Evolutionary conservation across 2,888 invertebrate species (phyloP).

Genomic region (Drosophila basisetae): DNA sequence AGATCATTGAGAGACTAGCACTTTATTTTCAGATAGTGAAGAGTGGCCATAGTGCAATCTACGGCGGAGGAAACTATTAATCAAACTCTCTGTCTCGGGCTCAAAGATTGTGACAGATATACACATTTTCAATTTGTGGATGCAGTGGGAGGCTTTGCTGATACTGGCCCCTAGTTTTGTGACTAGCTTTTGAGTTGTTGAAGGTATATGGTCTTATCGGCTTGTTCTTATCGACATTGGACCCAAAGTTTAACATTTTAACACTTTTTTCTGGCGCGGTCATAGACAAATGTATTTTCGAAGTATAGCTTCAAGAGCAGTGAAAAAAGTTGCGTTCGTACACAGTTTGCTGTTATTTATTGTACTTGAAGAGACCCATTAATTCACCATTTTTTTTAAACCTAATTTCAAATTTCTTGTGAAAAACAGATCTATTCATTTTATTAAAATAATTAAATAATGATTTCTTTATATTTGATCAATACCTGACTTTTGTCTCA

Average conservation of each 20-base stretch:
- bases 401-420: not conserved
- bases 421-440: not conserved
- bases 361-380: not conserved
- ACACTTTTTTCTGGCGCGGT: not conserved
- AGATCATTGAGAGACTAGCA: not conserved
- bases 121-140: not conserved
- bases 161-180: not conserved
- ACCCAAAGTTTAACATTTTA: not conserved
- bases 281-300: not conserved
- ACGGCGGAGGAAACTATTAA: not conserved
- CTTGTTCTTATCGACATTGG: not conserved
- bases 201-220: not conserved
- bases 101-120: not conserved
- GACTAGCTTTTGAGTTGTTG: not conserved
- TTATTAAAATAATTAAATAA: not conserved
- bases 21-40: not conserved
- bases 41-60: not conserved
- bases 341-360: not conserved
- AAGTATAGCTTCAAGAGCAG: not conserved
- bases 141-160: not conserved
- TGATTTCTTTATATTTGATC: not conserved
- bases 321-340: not conserved
- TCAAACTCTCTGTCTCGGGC: not conserved
- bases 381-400: not conserved
- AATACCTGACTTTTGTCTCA: constrained; percentile 1